Evolutionary conservation across 2,797 vertebrate species (phyloP), one percentile per base, ranked within the genome.

Genomic region (Darevskia mixta): DNA sequence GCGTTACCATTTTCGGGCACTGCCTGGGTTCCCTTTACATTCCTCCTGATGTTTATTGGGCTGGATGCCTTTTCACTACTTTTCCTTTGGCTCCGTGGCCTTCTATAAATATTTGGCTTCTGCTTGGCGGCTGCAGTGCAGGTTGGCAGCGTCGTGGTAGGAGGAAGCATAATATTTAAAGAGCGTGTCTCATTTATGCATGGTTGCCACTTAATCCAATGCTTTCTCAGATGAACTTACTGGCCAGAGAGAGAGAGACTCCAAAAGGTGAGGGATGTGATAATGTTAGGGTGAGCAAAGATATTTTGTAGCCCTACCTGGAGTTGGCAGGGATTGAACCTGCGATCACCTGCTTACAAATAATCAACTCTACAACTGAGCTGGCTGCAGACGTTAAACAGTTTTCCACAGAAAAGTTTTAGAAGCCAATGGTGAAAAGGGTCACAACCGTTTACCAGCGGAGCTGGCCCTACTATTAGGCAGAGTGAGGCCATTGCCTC

Each of bases 1-100:
- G 86, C 87, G 3, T 32, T 89, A 91, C 95, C 95, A 95, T 96
- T 96, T 96, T 95, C 80, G 90, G 94, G 32, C 86, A 83, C 90
- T 69, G 83, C 87, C 82, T 0, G 0, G 86, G 81, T 94, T 93
- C 86, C 73, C 83, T 95, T 95, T 95, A 94, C 94, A 95, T 96
- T 96, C 95, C 91, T 92, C 72, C 17, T 1, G 29, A 86, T 11
- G 80, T 92, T 82, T 79, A 90, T 88, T 0, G 25, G 17, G 87
- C 87, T 58, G 83, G 69, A 90, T 1, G 35, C 49, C 0, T 0
- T 82, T 93, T 73, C 79, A 11, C 72, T 67, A 25, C 61, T 85
- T 87, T 86, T 58, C 72, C 35, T 87, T 89, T 0, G 0, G 17
- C 5, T 18, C 43, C 0, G 15, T 79, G 75, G 43, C 85, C 71